Conservation (phyloP, 2,797 vertebrate genomes). For the Sebastes matsubarae region DNA sequence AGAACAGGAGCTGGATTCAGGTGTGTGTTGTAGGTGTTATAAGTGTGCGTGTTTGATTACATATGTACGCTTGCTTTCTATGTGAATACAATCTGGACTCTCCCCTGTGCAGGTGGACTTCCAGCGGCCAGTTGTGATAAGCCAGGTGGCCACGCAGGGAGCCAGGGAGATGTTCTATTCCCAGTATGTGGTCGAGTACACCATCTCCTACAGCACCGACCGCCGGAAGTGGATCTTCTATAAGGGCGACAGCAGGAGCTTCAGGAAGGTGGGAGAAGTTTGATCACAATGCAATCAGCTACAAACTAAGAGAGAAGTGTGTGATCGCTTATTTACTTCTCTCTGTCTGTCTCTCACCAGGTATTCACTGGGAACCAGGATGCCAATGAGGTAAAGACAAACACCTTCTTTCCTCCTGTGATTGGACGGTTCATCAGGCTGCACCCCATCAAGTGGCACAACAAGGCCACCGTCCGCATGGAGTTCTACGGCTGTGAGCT, state of each 20-base stretch:
- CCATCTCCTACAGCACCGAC: slow-evolving; percentile 90
- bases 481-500: slow-evolving; percentile 94
- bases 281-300: background rate
- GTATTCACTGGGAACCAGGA: slow-evolving; percentile 90
- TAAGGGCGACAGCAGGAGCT: slow-evolving; percentile 85
- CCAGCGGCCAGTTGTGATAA: slow-evolving; percentile 89
- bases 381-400: slow-evolving; percentile 80
- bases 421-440: slow-evolving; percentile 90
- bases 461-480: slow-evolving; percentile 89
- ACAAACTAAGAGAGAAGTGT: background rate
- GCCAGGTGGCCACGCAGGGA: slow-evolving; percentile 93
- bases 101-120: slow-evolving; percentile 88
- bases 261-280: slow-evolving; percentile 78
- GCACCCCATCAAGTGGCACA: slow-evolving; percentile 83
- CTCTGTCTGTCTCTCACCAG: slow-evolving; percentile 65
- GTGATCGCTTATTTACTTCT: background rate
- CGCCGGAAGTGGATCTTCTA: slow-evolving; percentile 88
- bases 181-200: slow-evolving; percentile 84
- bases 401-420: slow-evolving; percentile 90
- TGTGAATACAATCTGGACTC: background rate
- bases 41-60: background rate
- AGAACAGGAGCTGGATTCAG: slow-evolving; percentile 88
- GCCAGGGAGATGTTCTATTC: slow-evolving; percentile 85
- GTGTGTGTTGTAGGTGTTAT: slow-evolving; percentile 65
- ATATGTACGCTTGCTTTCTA: background rate